These are phyloP conservation scores for Syngnathus floridae DNA, from an alignment of 2,113 vertebrate species.

Conservation along the genomic window DNA sequence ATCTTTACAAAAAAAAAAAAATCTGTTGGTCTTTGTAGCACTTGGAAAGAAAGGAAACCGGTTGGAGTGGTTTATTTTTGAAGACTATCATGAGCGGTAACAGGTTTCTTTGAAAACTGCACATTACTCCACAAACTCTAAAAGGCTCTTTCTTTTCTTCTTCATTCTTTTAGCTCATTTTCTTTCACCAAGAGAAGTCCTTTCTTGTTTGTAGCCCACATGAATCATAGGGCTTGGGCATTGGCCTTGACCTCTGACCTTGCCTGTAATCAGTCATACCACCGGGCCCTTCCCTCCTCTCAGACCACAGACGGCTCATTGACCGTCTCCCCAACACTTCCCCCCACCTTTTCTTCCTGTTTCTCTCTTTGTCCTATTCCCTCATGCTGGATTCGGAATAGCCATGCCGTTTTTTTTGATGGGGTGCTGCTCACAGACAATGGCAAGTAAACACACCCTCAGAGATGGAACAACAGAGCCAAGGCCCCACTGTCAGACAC, in stretches of 20 bases:
- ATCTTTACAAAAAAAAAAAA: constrained; percentile 5
- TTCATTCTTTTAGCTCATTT: constrained; percentile 13
- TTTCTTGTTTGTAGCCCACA: constrained; percentile 49
- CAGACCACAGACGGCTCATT: constrained; percentile 65
- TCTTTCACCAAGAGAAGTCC: constrained; percentile 39
- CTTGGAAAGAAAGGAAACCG: background rate
- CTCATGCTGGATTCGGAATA: constrained; percentile 44
- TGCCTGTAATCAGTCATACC: constrained; percentile 78
- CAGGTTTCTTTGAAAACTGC: constrained; percentile 29
- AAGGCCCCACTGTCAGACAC: constrained; percentile 47
- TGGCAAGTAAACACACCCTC: constrained; percentile 50
- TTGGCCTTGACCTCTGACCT: constrained; percentile 72
- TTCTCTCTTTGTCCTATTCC: constrained; percentile 28
- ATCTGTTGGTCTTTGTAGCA: background rate
- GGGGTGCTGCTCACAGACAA: constrained; percentile 52
- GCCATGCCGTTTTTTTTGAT: constrained; percentile 41
- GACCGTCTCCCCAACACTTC: constrained; percentile 18
- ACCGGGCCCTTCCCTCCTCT: constrained; percentile 64
- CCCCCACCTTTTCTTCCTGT: constrained; percentile 48
- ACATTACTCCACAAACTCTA: constrained; percentile 36
- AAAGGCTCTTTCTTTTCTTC: constrained; percentile 25
- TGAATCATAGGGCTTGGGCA: constrained; percentile 64
- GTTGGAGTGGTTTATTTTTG: constrained; percentile 28
- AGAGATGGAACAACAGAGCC: constrained; percentile 60
- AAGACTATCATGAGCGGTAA: constrained; percentile 37